Evolutionary conservation across 2,113 vertebrate species (phyloP).

Genomic region (Pollimyrus isidori): DNA sequence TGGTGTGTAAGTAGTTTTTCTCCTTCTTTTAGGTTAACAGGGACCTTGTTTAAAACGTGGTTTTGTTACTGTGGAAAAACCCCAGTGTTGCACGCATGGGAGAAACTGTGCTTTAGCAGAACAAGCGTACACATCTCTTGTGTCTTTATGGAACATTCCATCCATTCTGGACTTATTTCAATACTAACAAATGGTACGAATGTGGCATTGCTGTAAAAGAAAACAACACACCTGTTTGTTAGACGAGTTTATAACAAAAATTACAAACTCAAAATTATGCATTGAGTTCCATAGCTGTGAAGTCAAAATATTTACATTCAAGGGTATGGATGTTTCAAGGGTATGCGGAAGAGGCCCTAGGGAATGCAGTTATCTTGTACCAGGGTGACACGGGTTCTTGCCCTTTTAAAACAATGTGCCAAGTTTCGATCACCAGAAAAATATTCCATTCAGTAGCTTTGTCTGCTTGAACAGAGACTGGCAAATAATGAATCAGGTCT

Average conservation of each 20-base stretch:
- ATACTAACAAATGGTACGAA: neutral
- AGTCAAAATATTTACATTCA: neutral
- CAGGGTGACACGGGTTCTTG: neutral
- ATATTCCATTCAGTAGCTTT: neutral
- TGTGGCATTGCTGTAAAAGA: neutral
- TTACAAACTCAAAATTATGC: neutral
- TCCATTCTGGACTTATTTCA: neutral
- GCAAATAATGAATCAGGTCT: neutral
- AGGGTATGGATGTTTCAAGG: neutral
- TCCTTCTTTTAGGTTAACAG: neutral
- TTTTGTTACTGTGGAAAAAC: neutral
- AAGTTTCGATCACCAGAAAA: neutral
- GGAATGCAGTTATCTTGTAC: neutral
- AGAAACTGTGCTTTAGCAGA: neutral
- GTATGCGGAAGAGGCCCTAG: neutral
- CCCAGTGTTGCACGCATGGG: neutral
- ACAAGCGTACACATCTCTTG: neutral
- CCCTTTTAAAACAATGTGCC: neutral
- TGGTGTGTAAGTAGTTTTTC: neutral
- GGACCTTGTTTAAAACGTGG: neutral
- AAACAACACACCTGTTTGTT: neutral
- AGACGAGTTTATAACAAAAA: neutral
- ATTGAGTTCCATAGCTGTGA: neutral
- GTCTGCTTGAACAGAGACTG: neutral
- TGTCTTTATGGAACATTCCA: neutral